A percentile compares a stretch with the other conserved stretches of the same genome.
Evolutionary conservation across 2,888 invertebrate species (phyloP).

Genomic region (Drosophila paramelanica): DNA sequence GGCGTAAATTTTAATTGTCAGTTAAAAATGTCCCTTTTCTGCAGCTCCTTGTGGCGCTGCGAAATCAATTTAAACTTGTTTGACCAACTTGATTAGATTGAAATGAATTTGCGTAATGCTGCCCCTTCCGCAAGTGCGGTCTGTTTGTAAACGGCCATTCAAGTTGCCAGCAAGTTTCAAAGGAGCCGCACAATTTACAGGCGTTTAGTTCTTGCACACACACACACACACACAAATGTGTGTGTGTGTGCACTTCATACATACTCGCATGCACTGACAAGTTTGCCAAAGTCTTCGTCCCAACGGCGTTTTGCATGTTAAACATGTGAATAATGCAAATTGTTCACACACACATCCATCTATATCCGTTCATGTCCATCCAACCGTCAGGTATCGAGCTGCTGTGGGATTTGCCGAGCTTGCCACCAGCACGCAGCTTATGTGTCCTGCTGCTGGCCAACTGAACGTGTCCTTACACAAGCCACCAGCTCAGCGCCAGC

Average conservation of each 20-base stretch:
- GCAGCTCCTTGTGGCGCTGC: slow-evolving; percentile 48
- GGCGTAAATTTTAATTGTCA: slow-evolving; percentile 81
- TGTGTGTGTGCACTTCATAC: slow-evolving; percentile 3
- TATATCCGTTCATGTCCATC: slow-evolving; percentile 53
- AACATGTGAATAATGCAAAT: slow-evolving; percentile 78
- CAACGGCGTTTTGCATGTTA: slow-evolving; percentile 76
- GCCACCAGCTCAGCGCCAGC: slow-evolving; percentile 34
- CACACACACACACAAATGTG: background rate
- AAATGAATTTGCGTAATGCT: slow-evolving; percentile 75
- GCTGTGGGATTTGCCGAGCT: slow-evolving; percentile 73
- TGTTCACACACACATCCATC: slow-evolving; percentile 64
- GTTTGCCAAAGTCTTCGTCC: slow-evolving; percentile 50
- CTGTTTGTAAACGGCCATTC: slow-evolving; percentile 40
- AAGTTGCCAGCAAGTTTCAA: slow-evolving; percentile 38
- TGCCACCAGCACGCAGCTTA: slow-evolving; percentile 64
- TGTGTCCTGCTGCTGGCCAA: slow-evolving; percentile 31
- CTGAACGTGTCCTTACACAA: slow-evolving; percentile 61
- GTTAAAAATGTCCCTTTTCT: slow-evolving; percentile 71
- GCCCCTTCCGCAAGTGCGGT: slow-evolving; percentile 18
- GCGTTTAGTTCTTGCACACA: slow-evolving; percentile 17
- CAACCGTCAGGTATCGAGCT: slow-evolving; percentile 73
- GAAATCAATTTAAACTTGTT: slow-evolving; percentile 79
- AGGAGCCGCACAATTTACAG: slow-evolving; percentile 28
- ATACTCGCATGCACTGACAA: slow-evolving; percentile 30
- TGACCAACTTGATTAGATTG: slow-evolving; percentile 77